Percentiles rank a stretch among this genome's conserved stretches.
Evolutionary conservation across 2,888 invertebrate genomes (phyloP).

Genomic region (Pristionchus exspectatus): DNA sequence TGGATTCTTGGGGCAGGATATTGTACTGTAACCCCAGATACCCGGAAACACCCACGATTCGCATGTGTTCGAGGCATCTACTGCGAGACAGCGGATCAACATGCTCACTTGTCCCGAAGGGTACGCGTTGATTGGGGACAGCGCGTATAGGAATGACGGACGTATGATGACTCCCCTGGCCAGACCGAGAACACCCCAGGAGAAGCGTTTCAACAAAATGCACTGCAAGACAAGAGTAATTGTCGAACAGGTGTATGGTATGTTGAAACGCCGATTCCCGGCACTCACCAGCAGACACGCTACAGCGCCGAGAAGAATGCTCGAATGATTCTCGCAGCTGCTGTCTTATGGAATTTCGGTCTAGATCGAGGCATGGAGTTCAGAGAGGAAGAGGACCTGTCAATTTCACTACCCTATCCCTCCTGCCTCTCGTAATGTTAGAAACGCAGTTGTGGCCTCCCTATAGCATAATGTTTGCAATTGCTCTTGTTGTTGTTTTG

Average conservation of each 20-base stretch:
- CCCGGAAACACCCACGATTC: too few species aligned
- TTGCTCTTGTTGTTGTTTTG: too few species aligned
- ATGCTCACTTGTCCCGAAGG: background rate
- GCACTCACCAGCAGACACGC: background rate
- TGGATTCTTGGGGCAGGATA: too few species aligned
- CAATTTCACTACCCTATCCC: background rate
- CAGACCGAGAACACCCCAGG: background rate
- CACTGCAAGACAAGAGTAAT: background rate
- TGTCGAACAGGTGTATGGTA: background rate
- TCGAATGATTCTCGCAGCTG: background rate
- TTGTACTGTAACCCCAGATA: background rate
- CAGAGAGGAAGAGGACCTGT: constrained; percentile 1
- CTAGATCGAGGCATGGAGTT: constrained; percentile 5
- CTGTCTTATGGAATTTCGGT: background rate
- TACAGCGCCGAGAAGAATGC: background rate
- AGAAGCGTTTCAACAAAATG: background rate
- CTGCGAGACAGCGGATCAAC: background rate
- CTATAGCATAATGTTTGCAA: background rate
- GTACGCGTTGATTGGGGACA: background rate
- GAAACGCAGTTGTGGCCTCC: background rate
- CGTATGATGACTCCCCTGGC: background rate
- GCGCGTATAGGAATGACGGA: background rate
- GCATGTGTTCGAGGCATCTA: background rate
- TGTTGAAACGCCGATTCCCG: background rate
- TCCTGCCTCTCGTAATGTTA: background rate